These are phyloP conservation scores for Aphidoletes aphidimyza DNA, from an alignment of 2,888 invertebrate species.

Conservation along the genomic window DNA sequence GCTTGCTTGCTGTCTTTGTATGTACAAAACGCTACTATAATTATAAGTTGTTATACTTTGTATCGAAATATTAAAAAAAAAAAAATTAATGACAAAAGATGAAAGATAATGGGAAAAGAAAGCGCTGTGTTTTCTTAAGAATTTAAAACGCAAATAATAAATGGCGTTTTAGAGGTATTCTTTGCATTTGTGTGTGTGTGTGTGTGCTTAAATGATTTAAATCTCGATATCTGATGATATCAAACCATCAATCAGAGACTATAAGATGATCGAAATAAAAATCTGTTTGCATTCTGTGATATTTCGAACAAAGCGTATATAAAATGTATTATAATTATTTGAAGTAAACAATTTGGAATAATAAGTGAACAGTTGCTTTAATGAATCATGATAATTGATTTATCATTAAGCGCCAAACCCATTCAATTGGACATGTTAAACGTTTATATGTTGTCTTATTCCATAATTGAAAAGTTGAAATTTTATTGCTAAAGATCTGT, in stretches of 20 bases:
- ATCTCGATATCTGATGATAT: too few relatives aligned
- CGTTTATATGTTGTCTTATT: too few relatives aligned
- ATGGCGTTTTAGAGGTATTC: background rate
- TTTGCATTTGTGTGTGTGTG: background rate
- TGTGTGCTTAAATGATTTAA: too few relatives aligned
- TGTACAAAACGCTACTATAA: background rate
- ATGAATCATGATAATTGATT: conserved; percentile 1
- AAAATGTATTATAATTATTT: too few relatives aligned
- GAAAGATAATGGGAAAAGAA: background rate
- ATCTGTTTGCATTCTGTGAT: too few relatives aligned
- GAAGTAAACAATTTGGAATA: background rate
- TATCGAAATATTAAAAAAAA: too few relatives aligned
- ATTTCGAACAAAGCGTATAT: too few relatives aligned
- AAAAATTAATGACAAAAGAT: conserved; percentile 11
- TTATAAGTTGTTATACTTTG: background rate
- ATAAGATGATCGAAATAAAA: too few relatives aligned
- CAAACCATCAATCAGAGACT: too few relatives aligned
- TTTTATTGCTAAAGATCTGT: too few relatives aligned
- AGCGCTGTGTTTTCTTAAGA: background rate
- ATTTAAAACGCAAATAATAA: background rate
- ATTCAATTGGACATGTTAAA: background rate
- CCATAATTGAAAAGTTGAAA: too few relatives aligned
- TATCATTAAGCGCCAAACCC: background rate
- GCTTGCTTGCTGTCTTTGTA: background rate
- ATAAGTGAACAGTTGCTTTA: background rate